phyloP scores from a whole-genome alignment of 2,113 vertebrate genomes.

The Pseudois nayaur region DNA sequence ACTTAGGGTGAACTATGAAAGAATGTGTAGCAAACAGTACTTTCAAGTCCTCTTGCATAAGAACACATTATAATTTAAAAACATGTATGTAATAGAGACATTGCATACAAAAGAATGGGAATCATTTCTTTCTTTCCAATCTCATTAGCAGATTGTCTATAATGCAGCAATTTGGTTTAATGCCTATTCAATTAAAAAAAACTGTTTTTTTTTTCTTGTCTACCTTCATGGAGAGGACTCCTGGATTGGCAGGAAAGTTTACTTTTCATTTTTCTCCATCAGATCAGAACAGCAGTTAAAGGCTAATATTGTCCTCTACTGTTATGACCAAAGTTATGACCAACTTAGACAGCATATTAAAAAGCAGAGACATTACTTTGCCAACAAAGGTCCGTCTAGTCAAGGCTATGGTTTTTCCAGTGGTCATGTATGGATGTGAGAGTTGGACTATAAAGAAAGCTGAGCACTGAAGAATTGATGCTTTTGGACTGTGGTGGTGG shows the following conservation, averaged over 20 bases:
- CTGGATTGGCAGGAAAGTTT: slow-evolving; percentile 1
- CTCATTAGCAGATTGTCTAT: slow-evolving; percentile 17
- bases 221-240: neutral
- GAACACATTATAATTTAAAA: slow-evolving; percentile 10
- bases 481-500: neutral
- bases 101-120: neutral
- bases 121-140: slow-evolving; percentile 40
- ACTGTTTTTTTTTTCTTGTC: neutral
- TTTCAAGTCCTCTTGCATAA: slow-evolving; percentile 25
- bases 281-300: slow-evolving; percentile 14
- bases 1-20: slow-evolving; percentile 60
- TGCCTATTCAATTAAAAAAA: slow-evolving; percentile 18
- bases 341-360: neutral
- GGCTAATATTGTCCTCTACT: neutral
- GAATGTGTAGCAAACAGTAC: slow-evolving; percentile 22
- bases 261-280: neutral
- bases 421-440: neutral
- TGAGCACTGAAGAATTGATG: neutral
- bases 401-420: neutral
- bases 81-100: neutral
- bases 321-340: neutral
- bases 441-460: neutral
- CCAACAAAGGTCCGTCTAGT: neutral
- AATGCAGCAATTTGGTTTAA: slow-evolving; percentile 9
- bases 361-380: neutral